phyloP scores from a whole-genome alignment of 2,797 vertebrate species.

The Sebastes alutus region DNA sequence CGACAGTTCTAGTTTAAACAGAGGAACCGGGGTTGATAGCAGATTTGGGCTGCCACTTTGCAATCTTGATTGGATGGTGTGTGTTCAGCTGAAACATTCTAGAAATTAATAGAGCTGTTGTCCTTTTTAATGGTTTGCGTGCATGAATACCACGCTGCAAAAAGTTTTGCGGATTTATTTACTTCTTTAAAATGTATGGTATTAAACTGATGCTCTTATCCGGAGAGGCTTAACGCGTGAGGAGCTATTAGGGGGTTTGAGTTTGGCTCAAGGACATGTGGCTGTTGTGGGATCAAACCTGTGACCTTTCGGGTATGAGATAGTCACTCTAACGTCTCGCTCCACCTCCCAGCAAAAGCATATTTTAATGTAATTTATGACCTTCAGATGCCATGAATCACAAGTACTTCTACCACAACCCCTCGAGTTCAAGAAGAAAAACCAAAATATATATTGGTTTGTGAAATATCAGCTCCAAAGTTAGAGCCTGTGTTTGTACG shows the following conservation, averaged over 20 bases:
- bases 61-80: slow-evolving; percentile 37
- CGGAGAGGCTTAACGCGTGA: slow-evolving; percentile 25
- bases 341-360: slow-evolving; percentile 1
- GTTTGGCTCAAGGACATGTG: slow-evolving; percentile 29
- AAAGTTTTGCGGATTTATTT: slow-evolving; percentile 5
- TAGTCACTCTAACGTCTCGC: neutral
- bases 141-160: neutral
- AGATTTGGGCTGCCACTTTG: slow-evolving; percentile 48
- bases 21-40: slow-evolving; percentile 29
- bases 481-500: neutral
- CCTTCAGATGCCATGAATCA: slow-evolving; percentile 12
- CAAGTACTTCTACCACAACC: neutral
- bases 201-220: slow-evolving; percentile 35
- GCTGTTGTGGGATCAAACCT: slow-evolving; percentile 47
- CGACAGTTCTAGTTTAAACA: slow-evolving; percentile 46
- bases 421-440: neutral
- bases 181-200: neutral
- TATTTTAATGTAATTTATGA: slow-evolving; percentile 34
- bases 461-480: neutral
- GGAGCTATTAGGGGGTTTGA: slow-evolving; percentile 1
- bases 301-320: slow-evolving; percentile 33
- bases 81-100: slow-evolving; percentile 1
- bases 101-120: slow-evolving; percentile 12
- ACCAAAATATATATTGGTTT: neutral
- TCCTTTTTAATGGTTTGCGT: neutral